Conservation (phyloP, 1,140 invertebrate genomes). For the Ptiloglossa arizonensis region DNA sequence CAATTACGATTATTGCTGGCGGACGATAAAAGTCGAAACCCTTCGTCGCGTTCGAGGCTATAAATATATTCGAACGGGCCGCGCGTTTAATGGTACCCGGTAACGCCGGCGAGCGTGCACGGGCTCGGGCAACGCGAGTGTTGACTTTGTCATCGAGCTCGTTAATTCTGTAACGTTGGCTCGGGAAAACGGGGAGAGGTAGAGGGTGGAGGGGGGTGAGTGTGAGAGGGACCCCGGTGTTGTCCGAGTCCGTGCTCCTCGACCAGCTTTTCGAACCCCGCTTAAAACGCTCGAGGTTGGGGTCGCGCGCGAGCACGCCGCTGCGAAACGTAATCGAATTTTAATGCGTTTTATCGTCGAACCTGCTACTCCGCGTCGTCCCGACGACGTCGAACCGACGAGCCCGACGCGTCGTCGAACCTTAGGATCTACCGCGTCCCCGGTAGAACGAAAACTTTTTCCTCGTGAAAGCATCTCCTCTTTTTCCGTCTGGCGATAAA, state of each 20-base stretch:
- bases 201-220: too few species aligned
- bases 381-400: too few species aligned
- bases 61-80: slow-evolving; percentile 27
- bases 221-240: slow-evolving; percentile 16
- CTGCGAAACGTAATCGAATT: slow-evolving; percentile 53
- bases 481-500: neutral
- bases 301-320: neutral
- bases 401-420: too few species aligned
- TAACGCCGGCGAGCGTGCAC: neutral
- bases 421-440: too few species aligned
- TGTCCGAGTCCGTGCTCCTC: slow-evolving; percentile 18
- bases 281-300: slow-evolving; percentile 15
- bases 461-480: neutral
- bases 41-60: neutral
- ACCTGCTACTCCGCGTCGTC: slow-evolving; percentile 27
- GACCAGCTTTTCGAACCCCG: slow-evolving; percentile 29
- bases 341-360: slow-evolving; percentile 50
- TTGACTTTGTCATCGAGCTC: slow-evolving; percentile 59
- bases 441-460: too few species aligned
- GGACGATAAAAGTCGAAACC: slow-evolving; percentile 27
- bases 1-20: slow-evolving; percentile 36
- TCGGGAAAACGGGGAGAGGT: too few species aligned
- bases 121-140: slow-evolving; percentile 29
- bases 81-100: slow-evolving; percentile 21
- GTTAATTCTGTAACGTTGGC: slow-evolving; percentile 56